These are phyloP conservation scores for Apeltes quadracus DNA, from an alignment of 2,113 vertebrate genomes.

Conservation along the genomic window DNA sequence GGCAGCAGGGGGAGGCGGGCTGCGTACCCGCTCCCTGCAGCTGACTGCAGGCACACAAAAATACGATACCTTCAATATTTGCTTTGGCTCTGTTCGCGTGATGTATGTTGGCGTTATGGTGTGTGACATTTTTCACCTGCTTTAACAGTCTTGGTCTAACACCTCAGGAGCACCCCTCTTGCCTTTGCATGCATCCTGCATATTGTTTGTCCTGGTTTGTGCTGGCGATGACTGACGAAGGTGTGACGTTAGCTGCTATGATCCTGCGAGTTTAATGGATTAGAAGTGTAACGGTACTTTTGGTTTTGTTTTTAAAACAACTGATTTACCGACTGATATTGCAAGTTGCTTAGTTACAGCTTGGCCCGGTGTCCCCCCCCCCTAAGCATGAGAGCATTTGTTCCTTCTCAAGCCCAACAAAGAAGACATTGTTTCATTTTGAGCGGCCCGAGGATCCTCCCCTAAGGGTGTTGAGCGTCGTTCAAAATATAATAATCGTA, in stretches of 20 bases:
- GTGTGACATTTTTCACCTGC: slow-evolving; percentile 51
- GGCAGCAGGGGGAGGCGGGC: slow-evolving; percentile 19
- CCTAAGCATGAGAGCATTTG: slow-evolving; percentile 5
- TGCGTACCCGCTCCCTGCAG: too few relatives aligned
- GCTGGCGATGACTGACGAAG: background rate
- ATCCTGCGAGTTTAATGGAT: background rate
- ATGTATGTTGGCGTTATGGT: slow-evolving; percentile 28
- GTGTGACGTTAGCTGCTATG: background rate
- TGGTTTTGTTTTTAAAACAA: background rate
- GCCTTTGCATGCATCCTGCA: background rate
- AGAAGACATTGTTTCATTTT: slow-evolving; percentile 53
- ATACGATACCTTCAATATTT: slow-evolving; percentile 62
- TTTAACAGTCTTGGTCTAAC: slow-evolving; percentile 39
- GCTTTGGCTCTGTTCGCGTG: slow-evolving; percentile 38
- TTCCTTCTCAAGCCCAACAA: slow-evolving; percentile 42
- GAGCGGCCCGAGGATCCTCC: slow-evolving; percentile 26
- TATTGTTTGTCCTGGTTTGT: slow-evolving; percentile 11
- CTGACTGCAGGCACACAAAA: too few relatives aligned
- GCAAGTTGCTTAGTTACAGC: slow-evolving; percentile 53
- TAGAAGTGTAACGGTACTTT: background rate
- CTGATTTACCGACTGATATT: slow-evolving; percentile 45
- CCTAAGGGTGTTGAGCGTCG: slow-evolving; percentile 26
- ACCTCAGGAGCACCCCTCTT: slow-evolving; percentile 18
- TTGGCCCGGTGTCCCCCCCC: background rate
- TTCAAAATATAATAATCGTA: slow-evolving; percentile 54